Conservation (phyloP, 2,113 vertebrate species). For the Edolisoma coerulescens region DNA sequence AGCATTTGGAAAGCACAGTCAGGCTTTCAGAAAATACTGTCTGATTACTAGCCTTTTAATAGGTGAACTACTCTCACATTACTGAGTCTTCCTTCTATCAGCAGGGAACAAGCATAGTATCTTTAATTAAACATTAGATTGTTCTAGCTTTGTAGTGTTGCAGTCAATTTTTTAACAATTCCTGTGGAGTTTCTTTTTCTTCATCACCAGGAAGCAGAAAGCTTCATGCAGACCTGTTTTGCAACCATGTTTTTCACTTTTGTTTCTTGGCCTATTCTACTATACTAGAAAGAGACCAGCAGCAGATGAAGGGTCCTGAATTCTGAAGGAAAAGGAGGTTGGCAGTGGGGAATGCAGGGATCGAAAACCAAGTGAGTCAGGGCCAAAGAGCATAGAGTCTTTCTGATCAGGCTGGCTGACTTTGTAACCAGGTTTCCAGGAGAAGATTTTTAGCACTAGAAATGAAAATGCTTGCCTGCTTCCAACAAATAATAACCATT, state of each 20-base stretch:
- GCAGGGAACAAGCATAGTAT: neutral
- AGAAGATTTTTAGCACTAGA: neutral
- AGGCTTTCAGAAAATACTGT: neutral
- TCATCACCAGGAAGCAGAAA: neutral
- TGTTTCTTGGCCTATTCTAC: neutral
- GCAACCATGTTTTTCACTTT: neutral
- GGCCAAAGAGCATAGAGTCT: neutral
- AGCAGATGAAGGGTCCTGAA: neutral
- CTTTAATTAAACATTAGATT: neutral
- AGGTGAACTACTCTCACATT: neutral
- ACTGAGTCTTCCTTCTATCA: neutral
- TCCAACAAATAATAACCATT: neutral
- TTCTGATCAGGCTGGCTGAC: neutral
- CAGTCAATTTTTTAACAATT: neutral
- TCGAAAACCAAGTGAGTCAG: neutral
- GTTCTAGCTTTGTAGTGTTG: neutral
- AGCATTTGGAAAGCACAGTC: neutral
- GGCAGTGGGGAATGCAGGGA: neutral
- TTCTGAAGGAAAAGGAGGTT: neutral
- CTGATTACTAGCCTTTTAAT: neutral
- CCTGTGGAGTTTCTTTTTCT: neutral
- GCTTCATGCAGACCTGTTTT: neutral
- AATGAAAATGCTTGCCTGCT: neutral
- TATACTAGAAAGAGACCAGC: neutral
- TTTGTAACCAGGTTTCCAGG: neutral